A percentile compares a stretch with the other conserved stretches of the same genome.
These are phyloP conservation scores for Dipodomys merriami DNA, from an alignment of 2,113 vertebrate genomes.

Conservation along the genomic window DNA sequence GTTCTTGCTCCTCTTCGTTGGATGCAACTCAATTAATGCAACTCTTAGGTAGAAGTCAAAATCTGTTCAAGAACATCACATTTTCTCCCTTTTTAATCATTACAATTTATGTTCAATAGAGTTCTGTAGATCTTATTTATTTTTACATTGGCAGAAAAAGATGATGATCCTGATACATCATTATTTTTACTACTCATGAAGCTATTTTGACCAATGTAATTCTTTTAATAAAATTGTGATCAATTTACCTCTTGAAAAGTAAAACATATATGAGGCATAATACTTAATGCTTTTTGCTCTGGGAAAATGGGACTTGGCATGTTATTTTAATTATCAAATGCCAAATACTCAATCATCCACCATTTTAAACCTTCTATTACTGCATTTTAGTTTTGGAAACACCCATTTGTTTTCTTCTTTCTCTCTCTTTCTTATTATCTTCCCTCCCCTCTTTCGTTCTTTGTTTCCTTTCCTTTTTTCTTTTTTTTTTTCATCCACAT, in stretches of 20 bases:
- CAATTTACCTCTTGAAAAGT: background rate
- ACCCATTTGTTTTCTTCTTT: background rate
- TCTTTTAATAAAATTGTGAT: slow-evolving; percentile 1
- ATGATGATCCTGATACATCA: background rate
- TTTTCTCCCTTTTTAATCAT: background rate
- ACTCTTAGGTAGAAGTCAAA: slow-evolving; percentile 5
- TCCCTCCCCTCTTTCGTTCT: too few relatives aligned
- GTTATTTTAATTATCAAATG: background rate
- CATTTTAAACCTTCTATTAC: background rate
- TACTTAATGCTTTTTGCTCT: background rate
- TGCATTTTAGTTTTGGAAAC: background rate
- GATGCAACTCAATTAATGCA: slow-evolving; percentile 23
- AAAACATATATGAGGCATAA: background rate
- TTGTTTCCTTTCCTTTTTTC: too few relatives aligned
- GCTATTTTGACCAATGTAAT: background rate
- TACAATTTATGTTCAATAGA: background rate
- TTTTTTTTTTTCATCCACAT: too few relatives aligned
- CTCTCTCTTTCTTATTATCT: too few relatives aligned
- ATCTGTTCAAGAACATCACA: background rate
- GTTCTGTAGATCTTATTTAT: background rate
- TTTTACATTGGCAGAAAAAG: background rate
- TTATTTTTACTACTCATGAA: slow-evolving; percentile 10
- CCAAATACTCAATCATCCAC: background rate
- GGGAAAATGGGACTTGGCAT: background rate
- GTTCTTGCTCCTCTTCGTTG: background rate